phyloP scores from a whole-genome alignment of 2,888 invertebrate species.

The Julus scanicus region DNA sequence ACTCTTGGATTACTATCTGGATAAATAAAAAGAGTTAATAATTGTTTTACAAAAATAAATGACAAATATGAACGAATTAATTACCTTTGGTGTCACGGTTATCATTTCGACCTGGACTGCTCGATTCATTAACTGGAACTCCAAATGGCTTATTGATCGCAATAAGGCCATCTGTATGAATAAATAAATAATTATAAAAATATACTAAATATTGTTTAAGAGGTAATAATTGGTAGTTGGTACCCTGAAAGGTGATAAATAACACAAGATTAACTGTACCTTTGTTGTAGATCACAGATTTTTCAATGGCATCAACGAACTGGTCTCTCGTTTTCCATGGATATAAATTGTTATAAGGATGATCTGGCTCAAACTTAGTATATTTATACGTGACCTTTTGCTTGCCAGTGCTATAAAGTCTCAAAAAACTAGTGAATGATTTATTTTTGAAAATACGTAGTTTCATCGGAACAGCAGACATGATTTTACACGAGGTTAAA shows the following conservation, averaged over 20 bases:
- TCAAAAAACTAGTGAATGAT: background rate
- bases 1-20: background rate
- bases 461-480: background rate
- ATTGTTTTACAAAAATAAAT: background rate
- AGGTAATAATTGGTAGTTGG: background rate
- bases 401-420: background rate
- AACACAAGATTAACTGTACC: background rate
- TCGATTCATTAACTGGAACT: background rate
- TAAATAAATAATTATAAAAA: background rate
- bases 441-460: background rate
- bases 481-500: background rate
- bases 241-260: background rate
- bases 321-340: conserved; percentile 46
- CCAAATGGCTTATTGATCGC: conserved; percentile 55
- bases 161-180: conserved; percentile 30
- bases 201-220: background rate
- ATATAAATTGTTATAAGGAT: conserved; percentile 45
- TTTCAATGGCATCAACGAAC: conserved; percentile 23
- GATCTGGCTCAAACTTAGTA: background rate
- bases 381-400: conserved; percentile 62
- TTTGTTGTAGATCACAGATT: conserved; percentile 31
- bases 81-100: background rate
- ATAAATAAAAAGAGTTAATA: background rate
- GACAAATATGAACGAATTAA: background rate
- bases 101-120: background rate